Base-by-base conservation (phyloP, 2,113 vertebrate genomes). In the Ivindomyrus marchei region DNA sequence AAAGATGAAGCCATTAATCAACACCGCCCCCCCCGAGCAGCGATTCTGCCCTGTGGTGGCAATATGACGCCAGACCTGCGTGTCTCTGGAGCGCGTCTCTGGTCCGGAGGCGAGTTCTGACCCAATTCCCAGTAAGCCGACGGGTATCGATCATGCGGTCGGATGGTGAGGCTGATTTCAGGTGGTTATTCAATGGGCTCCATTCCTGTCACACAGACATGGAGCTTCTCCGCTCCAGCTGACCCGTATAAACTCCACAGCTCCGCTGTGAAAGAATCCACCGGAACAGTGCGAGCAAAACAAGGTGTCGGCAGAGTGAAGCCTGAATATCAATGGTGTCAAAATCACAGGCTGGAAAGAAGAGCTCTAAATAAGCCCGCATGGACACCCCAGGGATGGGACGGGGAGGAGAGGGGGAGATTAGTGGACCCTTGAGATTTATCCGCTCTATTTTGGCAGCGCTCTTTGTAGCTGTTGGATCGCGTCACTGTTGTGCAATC, bases 281-380 rank as follows among this genome's bases (percentile, higher is more conserved):
- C 56, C 52, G 19, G 52, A 42, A 52, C 50, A 53, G 21, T 52
- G 36, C 4, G 74, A 53, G 50, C 17, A 31, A 87, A 36, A 36
- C 52, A 88, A 52, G 53, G 56, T 42, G 36, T 88, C 19, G 53
- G 87, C 53, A 62, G 87, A 62, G 36, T 45, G 53, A 21, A 58
- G 31, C 17, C 49, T 53, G 36, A 87, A 52, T 31, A 87, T 36
- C 8, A 88, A 19, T 31, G 52, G 56, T 88, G 85, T 87, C 47
- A 88, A 88, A 88, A 62, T 88, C 53, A 56, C 87, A 27, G 31
- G 31, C 50, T 88, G 87, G 53, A 39, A 66, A 66, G 42, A 58
- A 24, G 87, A 58, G 31, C 31, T 24, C 39, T 52, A 27, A 45
- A 42, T 31, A 80, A 80, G 74, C 13, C 36, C 0, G 36, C 36